Evolutionary conservation across 1,140 invertebrate genomes (phyloP).

Genomic region (Eumeta japonica): DNA sequence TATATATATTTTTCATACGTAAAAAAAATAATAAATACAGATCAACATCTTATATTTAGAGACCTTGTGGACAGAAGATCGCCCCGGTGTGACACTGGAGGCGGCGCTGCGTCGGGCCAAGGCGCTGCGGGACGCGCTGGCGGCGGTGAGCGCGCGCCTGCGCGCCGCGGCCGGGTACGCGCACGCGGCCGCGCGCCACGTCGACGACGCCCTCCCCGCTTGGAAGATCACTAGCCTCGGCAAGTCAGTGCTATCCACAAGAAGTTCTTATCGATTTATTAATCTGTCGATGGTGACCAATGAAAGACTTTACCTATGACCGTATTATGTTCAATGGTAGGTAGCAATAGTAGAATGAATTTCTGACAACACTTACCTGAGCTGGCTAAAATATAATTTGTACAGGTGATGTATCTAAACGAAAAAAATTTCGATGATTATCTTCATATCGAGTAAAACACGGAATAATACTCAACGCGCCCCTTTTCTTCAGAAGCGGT

Average conservation of each 20-base stretch:
- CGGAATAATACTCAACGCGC: not conserved
- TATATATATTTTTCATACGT: not conserved
- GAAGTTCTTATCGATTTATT: too few species aligned
- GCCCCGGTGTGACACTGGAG: constrained; percentile 25
- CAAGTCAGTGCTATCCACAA: constrained; percentile 22
- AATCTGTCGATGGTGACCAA: too few species aligned
- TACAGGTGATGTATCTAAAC: not conserved
- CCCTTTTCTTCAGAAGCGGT: constrained; percentile 23
- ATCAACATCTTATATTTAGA: constrained; percentile 12
- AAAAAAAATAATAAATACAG: not conserved
- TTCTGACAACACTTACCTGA: too few species aligned
- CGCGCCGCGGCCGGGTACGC: constrained; percentile 36
- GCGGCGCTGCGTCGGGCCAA: constrained; percentile 19
- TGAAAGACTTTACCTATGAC: too few species aligned
- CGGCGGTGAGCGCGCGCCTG: constrained; percentile 25
- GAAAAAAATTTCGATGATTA: not conserved
- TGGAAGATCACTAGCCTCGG: constrained; percentile 40
- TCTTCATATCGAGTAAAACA: not conserved
- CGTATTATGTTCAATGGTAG: too few species aligned
- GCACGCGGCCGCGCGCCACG: constrained; percentile 20
- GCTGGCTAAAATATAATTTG: too few species aligned
- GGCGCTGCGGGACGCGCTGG: constrained; percentile 30
- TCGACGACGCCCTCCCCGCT: constrained; percentile 34
- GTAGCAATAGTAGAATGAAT: too few species aligned
- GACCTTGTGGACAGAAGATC: constrained; percentile 24